A percentile compares a stretch with the other conserved stretches of the same genome.
Conservation (phyloP, 92 coral and sea anemone genomes). For the Porites lobata region DNA sequence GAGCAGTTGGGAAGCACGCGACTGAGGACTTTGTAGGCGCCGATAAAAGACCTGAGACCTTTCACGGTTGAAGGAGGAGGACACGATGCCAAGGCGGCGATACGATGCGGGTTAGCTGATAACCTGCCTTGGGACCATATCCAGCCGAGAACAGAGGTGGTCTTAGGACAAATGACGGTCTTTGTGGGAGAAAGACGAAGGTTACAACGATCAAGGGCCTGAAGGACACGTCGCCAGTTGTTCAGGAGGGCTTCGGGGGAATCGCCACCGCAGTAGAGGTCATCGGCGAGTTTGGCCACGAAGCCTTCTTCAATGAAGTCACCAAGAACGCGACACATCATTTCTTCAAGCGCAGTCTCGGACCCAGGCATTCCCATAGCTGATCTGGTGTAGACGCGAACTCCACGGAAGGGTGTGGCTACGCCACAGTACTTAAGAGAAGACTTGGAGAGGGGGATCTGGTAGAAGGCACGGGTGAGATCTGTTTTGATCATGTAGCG, state of each 20-base stretch:
- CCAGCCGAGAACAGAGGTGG: conserved; percentile 73
- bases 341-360: conserved; percentile 66
- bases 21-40: conserved; percentile 22
- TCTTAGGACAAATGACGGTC: conserved; percentile 61
- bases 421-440: conserved; percentile 7
- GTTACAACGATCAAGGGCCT: conserved; percentile 56
- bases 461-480: too few relatives aligned
- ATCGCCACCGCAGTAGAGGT: conserved; percentile 70
- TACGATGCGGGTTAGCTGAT: conserved; percentile 70
- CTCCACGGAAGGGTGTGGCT: conserved; percentile 65
- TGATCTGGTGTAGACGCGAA: conserved; percentile 60
- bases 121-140: conserved; percentile 64
- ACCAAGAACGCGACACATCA: too few relatives aligned
- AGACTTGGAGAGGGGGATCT: too few relatives aligned
- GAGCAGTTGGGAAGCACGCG: conserved; percentile 8
- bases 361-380: conserved; percentile 74
- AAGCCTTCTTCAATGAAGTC: conserved; percentile 18
- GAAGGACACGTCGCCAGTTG: conserved; percentile 62
- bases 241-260: conserved; percentile 53
- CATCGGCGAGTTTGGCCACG: conserved; percentile 69
- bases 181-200: conserved; percentile 64
- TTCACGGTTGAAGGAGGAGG: conserved; percentile 51
- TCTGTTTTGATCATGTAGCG: too few relatives aligned
- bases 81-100: conserved; percentile 56
- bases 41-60: conserved; percentile 58